Evolutionary conservation across 2,797 vertebrate species (phyloP).

Genomic region (Enteromius fasciolatus): DNA sequence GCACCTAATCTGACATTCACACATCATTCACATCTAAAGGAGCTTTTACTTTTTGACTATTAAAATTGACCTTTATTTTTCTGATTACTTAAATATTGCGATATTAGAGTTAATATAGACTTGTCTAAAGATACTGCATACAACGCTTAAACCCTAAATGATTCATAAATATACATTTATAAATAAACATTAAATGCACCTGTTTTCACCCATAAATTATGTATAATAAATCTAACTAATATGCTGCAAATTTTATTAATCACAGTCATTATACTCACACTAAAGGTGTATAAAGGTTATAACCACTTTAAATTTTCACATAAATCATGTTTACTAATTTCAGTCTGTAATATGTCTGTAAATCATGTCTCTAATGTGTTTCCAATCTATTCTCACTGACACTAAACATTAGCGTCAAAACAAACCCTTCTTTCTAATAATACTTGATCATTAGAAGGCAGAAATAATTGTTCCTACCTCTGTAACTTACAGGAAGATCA

Average conservation of each 20-base stretch:
- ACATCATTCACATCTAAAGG: background rate
- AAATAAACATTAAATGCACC: slow-evolving; percentile 4
- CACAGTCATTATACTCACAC: background rate
- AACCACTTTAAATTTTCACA: background rate
- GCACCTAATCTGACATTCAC: slow-evolving; percentile 37
- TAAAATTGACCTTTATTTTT: background rate
- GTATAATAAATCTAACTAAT: background rate
- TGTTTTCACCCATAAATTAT: background rate
- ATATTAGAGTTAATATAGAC: background rate
- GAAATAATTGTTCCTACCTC: background rate
- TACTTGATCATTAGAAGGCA: background rate
- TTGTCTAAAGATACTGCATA: background rate
- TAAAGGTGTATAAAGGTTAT: background rate
- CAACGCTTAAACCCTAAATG: background rate
- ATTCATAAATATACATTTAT: slow-evolving; percentile 7
- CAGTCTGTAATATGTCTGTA: background rate
- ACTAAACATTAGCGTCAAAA: background rate
- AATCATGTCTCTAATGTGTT: background rate
- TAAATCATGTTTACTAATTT: background rate
- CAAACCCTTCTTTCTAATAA: background rate
- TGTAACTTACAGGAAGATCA: slow-evolving; percentile 66
- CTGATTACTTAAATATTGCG: background rate
- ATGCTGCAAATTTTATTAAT: background rate
- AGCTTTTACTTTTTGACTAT: slow-evolving; percentile 17
- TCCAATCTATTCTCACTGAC: background rate